Conservation (phyloP, 2,797 vertebrate genomes). For the Pteropus rufus region DNA sequence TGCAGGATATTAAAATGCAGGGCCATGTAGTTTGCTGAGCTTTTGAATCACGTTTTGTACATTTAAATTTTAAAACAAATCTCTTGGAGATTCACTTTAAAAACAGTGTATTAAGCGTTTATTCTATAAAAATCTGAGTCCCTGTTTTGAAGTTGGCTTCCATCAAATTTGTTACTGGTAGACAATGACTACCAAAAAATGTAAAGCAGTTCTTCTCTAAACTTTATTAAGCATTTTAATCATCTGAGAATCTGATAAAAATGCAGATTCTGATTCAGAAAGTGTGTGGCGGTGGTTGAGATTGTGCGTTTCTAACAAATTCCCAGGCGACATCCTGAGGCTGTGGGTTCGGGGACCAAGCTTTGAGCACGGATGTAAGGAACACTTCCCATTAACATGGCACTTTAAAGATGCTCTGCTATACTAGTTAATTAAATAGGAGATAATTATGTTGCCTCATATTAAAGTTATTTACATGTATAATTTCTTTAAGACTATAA, state of each 20-base stretch:
- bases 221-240: neutral
- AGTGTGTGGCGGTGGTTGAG: neutral
- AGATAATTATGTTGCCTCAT: conserved; percentile 1
- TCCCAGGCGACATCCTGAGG: neutral
- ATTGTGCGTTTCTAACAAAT: neutral
- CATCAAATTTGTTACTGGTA: neutral
- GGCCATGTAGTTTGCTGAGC: conserved; percentile 22
- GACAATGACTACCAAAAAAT: neutral
- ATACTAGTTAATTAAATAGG: neutral
- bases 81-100: conserved; percentile 36
- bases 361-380: neutral
- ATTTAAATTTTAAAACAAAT: conserved; percentile 64
- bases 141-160: neutral
- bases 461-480: neutral
- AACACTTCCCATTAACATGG: neutral
- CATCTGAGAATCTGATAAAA: neutral
- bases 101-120: conserved; percentile 25
- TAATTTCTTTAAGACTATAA: neutral
- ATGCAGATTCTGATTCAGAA: neutral
- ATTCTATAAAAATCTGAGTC: conserved; percentile 28
- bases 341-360: neutral
- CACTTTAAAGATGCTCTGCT: neutral
- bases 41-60: conserved; percentile 49
- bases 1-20: conserved; percentile 53
- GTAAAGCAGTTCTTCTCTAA: neutral